phyloP scores from a whole-genome alignment of 2,113 vertebrate genomes.

The Seriola dumerili region DNA sequence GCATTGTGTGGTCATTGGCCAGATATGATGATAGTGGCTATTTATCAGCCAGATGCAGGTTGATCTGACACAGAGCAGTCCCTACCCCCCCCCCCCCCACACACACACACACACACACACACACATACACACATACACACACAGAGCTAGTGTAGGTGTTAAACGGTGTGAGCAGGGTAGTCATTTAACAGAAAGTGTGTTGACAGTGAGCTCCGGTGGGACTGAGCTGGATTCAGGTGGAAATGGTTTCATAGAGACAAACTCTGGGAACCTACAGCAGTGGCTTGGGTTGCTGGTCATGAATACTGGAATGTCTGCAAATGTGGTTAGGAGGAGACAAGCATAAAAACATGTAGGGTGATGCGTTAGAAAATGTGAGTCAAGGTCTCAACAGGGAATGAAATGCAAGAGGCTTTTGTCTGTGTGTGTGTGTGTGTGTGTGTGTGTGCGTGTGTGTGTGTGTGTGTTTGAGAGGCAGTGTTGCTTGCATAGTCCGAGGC shows the following conservation, averaged over 20 bases:
- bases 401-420: conserved; percentile 21
- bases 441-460: background rate
- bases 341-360: conserved; percentile 18
- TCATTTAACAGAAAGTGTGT: conserved; percentile 42
- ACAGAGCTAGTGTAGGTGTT: conserved; percentile 19
- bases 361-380: conserved; percentile 27
- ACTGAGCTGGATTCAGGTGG: conserved; percentile 37
- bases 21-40: conserved; percentile 10
- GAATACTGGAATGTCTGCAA: conserved; percentile 15
- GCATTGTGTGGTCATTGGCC: conserved; percentile 24
- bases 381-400: conserved; percentile 26
- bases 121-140: no score
- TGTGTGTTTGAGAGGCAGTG: background rate
- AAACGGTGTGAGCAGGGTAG: background rate
- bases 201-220: conserved; percentile 30
- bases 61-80: conserved; percentile 17
- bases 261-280: conserved; percentile 7
- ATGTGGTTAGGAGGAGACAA: conserved; percentile 15
- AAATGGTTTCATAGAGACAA: conserved; percentile 23
- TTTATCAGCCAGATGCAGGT: conserved; percentile 50
- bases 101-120: background rate
- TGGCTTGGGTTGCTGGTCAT: conserved; percentile 5
- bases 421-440: background rate
- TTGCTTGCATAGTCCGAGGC: background rate
- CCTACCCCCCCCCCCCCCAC: background rate